Evolutionary conservation across 2,888 invertebrate genomes (phyloP).

Genomic region (Alcis repandata): DNA sequence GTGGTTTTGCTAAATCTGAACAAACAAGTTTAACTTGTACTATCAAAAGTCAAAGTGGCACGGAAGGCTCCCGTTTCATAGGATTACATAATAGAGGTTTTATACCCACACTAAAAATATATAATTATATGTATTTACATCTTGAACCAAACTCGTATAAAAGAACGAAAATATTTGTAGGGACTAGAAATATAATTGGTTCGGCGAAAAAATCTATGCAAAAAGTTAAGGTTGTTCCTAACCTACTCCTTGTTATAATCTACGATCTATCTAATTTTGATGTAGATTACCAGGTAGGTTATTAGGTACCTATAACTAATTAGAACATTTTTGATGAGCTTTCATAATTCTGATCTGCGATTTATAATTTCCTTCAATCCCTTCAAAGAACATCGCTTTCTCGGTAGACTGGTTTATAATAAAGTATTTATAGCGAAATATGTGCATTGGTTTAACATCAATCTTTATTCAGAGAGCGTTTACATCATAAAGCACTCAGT

Average conservation of each 20-base stretch:
- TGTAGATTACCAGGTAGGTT: too few relatives aligned
- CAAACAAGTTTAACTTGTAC: slow-evolving; percentile 30
- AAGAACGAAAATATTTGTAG: too few relatives aligned
- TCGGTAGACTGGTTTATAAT: slow-evolving; percentile 12
- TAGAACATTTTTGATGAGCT: background rate
- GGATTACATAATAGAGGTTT: slow-evolving; percentile 1
- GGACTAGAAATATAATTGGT: background rate
- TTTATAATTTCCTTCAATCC: background rate
- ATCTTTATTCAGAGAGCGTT: slow-evolving; percentile 63
- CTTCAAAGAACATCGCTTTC: slow-evolving; percentile 5
- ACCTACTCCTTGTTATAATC: too few relatives aligned
- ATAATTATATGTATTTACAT: too few relatives aligned
- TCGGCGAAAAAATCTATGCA: too few relatives aligned
- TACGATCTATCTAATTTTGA: too few relatives aligned
- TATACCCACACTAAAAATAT: background rate
- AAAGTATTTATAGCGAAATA: slow-evolving; percentile 24
- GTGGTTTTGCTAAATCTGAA: slow-evolving; percentile 43
- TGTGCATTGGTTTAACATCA: slow-evolving; percentile 51
- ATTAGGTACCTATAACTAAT: too few relatives aligned
- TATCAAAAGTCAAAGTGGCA: slow-evolving; percentile 24
- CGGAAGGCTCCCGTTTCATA: background rate
- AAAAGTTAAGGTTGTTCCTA: too few relatives aligned
- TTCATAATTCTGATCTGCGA: background rate
- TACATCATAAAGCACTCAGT: slow-evolving; percentile 72
- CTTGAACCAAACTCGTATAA: too few relatives aligned